Conservation (phyloP, 2,113 vertebrate species). For the Coptodon bakossiorum region DNA sequence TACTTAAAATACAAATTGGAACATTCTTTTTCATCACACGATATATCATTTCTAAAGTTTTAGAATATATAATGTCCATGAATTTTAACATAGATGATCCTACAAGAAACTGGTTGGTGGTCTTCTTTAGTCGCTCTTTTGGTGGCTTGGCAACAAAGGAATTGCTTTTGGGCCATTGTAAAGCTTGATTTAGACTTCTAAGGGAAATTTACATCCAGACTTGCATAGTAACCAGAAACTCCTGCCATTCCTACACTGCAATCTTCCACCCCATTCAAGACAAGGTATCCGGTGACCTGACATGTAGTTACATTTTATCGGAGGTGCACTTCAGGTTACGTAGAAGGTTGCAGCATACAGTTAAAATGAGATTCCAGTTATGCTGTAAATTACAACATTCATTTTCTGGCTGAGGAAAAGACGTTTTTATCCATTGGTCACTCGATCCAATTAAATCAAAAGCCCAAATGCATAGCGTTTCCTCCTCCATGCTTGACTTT, state of each 20-base stretch:
- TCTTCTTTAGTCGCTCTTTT: not conserved
- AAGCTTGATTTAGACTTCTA: not conserved
- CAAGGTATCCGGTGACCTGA: not conserved
- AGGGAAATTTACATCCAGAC: not conserved
- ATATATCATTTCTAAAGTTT: too few species aligned
- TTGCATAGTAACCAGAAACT: not conserved
- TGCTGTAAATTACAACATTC: not conserved
- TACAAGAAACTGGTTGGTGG: too few species aligned
- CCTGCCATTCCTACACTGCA: not conserved
- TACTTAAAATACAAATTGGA: too few species aligned
- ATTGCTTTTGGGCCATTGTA: not conserved
- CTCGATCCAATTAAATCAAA: not conserved
- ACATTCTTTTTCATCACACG: too few species aligned
- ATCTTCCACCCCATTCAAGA: not conserved
- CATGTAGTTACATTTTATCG: not conserved
- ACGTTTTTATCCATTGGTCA: not conserved
- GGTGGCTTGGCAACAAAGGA: not conserved
- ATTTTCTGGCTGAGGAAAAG: not conserved
- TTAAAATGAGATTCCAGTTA: not conserved
- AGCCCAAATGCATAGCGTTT: not conserved
- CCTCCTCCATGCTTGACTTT: not conserved
- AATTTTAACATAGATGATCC: too few species aligned
- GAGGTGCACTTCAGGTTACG: not conserved
- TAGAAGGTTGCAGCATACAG: not conserved
- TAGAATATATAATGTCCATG: too few species aligned